phyloP scores from a whole-genome alignment of 2,888 invertebrate genomes.

The Venustoraphidia nigricollis region DNA sequence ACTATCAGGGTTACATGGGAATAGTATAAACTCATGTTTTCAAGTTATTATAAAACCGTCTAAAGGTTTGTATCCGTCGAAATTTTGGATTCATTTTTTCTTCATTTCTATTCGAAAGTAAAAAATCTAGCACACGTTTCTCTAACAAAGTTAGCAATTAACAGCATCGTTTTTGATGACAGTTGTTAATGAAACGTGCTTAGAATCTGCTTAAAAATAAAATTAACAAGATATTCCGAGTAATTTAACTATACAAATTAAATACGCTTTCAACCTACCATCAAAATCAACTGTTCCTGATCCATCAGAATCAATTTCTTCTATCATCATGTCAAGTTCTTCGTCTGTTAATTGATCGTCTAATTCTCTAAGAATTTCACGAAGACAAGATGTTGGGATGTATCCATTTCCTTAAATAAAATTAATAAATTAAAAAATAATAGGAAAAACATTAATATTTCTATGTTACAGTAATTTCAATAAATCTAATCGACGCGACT shows the following conservation, averaged over 20 bases:
- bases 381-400: constrained; percentile 82
- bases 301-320: constrained; percentile 95
- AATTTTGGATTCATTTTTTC: too few species aligned
- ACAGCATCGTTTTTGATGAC: not conserved
- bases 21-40: too few species aligned
- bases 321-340: constrained; percentile 92
- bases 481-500: too few species aligned
- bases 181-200: not conserved
- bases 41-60: too few species aligned
- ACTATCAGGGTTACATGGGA: too few species aligned
- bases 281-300: constrained; percentile 98
- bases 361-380: constrained; percentile 88
- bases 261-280: constrained; percentile 43
- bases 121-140: too few species aligned
- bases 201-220: not conserved
- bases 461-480: too few species aligned
- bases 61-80: not conserved
- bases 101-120: too few species aligned
- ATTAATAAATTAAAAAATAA: too few species aligned
- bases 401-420: constrained; percentile 58
- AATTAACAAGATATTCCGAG: too few species aligned
- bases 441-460: too few species aligned
- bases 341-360: constrained; percentile 92
- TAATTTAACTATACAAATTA: not conserved
- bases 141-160: not conserved